Evolutionary conservation across 2,888 invertebrate genomes (phyloP).

Genomic region (Peribatodes rhomboidaria): DNA sequence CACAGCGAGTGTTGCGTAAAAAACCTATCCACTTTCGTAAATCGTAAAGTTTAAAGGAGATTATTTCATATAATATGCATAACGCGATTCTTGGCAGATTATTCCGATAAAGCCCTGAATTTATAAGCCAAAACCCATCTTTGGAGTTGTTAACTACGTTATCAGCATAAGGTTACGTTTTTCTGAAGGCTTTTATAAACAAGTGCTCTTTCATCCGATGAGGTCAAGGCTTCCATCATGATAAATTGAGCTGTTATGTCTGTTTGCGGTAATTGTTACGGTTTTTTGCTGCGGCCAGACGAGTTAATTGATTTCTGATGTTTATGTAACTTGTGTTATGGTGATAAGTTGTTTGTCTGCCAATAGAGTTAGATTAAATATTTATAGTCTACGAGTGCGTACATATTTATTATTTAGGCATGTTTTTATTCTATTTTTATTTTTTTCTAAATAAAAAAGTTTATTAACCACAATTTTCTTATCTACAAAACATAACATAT

Average conservation of each 20-base stretch:
- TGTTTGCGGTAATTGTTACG: conserved; percentile 38
- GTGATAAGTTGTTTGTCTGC: conserved; percentile 7
- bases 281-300: conserved; percentile 36
- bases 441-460: too few relatives aligned
- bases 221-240: conserved; percentile 41
- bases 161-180: conserved; percentile 15
- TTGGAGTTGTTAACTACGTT: background rate
- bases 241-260: conserved; percentile 41
- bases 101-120: conserved; percentile 30
- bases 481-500: too few relatives aligned
- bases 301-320: conserved; percentile 35
- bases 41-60: conserved; percentile 21
- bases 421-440: background rate
- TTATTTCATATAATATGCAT: conserved; percentile 35
- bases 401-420: background rate
- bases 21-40: conserved; percentile 18
- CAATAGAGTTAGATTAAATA: background rate
- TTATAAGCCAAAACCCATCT: conserved; percentile 20
- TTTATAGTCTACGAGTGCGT: background rate
- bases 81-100: conserved; percentile 29
- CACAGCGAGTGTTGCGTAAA: conserved; percentile 12
- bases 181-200: conserved; percentile 15
- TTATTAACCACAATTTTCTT: too few relatives aligned
- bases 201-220: conserved; percentile 4
- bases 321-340: conserved; percentile 23